Conservation (phyloP, 2,113 vertebrate genomes). For the Macquaria ambigua region DNA sequence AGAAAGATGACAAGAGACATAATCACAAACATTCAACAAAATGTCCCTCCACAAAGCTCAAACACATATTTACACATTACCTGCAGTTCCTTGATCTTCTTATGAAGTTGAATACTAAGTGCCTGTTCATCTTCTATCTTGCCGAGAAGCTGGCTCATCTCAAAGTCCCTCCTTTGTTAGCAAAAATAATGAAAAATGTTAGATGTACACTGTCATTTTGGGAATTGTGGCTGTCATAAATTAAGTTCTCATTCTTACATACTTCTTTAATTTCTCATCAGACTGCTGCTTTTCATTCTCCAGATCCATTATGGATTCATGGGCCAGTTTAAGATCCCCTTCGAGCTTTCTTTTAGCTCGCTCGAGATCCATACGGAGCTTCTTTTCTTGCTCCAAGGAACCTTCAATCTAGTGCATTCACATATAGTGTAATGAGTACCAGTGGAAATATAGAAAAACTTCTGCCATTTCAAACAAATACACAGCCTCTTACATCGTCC, state of each 20-base stretch:
- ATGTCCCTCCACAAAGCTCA: not conserved
- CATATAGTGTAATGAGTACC: not conserved
- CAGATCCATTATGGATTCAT: constrained; percentile 79
- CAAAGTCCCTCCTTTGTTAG: constrained; percentile 88
- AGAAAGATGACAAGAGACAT: not conserved
- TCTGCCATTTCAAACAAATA: not conserved
- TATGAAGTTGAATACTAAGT: constrained; percentile 86
- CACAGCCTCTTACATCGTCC: constrained; percentile 74
- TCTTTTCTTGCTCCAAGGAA: constrained; percentile 91
- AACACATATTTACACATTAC: constrained; percentile 35
- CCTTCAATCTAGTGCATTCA: constrained; percentile 78
- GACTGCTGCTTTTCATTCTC: constrained; percentile 82
- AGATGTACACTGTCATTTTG: not conserved
- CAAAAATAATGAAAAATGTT: constrained; percentile 2
- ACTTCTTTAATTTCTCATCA: constrained; percentile 80
- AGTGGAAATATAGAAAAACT: not conserved
- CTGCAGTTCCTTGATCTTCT: constrained; percentile 91
- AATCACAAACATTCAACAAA: not conserved
- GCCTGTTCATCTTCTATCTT: constrained; percentile 89
- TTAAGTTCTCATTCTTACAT: constrained; percentile 28
- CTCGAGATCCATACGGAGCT: constrained; percentile 88
- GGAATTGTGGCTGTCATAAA: not conserved
- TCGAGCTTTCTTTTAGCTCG: constrained; percentile 81
- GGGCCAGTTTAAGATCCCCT: constrained; percentile 78
- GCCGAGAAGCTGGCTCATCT: constrained; percentile 85